Evolutionary conservation across 2,113 vertebrate species (phyloP).

Genomic region (Podocnemis expansa): DNA sequence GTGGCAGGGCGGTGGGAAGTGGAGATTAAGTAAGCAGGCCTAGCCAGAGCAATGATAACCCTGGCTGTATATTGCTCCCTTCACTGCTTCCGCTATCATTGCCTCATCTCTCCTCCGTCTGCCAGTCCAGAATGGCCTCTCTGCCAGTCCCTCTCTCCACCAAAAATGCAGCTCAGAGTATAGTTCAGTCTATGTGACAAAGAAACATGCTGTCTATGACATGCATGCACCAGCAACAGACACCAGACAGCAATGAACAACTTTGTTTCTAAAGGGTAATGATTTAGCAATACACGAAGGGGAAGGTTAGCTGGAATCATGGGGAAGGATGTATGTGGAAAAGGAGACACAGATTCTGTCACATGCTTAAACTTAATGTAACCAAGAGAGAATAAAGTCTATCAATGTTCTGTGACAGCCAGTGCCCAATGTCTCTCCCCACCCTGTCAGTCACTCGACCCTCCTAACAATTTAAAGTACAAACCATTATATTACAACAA

Average conservation of each 20-base stretch:
- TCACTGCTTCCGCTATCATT: too few relatives aligned
- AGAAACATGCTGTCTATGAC: not conserved
- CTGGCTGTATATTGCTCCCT: too few relatives aligned
- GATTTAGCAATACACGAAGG: too few relatives aligned
- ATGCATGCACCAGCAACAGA: not conserved
- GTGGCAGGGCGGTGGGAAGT: too few relatives aligned
- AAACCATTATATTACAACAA: not conserved
- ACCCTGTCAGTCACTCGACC: not conserved
- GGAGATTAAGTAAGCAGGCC: too few relatives aligned
- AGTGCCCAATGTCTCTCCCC: not conserved
- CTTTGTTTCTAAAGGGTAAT: too few relatives aligned
- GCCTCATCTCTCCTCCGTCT: too few relatives aligned
- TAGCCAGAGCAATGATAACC: too few relatives aligned
- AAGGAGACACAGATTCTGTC: not conserved
- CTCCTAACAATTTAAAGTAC: not conserved
- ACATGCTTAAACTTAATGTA: not conserved
- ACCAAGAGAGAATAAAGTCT: not conserved
- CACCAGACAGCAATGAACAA: too few relatives aligned
- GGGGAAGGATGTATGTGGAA: not conserved
- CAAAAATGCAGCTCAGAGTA: not conserved
- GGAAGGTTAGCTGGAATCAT: not conserved
- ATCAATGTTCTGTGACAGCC: not conserved
- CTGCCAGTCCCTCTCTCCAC: too few relatives aligned
- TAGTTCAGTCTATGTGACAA: not conserved
- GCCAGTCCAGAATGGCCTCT: too few relatives aligned